Conservation (phyloP, 2,113 vertebrate species). For the Sitta europaea region DNA sequence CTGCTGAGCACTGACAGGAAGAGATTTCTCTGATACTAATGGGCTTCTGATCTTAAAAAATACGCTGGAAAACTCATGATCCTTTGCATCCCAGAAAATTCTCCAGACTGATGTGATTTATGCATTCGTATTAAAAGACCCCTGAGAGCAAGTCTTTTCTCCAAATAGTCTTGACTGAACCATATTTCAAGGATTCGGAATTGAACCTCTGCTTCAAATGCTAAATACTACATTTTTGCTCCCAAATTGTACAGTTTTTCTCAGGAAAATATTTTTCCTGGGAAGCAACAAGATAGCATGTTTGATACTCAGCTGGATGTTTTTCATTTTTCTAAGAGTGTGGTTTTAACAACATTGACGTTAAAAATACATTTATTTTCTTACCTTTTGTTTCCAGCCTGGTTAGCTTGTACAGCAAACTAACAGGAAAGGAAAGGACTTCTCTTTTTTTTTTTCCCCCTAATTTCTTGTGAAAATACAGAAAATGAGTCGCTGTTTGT, state of each 20-base stretch:
- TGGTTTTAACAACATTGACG: background rate
- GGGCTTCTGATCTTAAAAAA: background rate
- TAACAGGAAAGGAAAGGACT: background rate
- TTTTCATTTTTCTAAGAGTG: background rate
- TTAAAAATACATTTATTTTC: background rate
- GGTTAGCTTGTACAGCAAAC: background rate
- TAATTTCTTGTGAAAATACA: background rate
- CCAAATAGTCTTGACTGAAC: background rate
- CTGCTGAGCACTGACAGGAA: background rate
- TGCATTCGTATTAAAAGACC: background rate
- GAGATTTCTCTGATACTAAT: background rate
- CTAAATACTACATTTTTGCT: background rate
- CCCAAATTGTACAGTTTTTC: background rate
- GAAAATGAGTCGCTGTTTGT: background rate
- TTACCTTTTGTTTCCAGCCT: background rate
- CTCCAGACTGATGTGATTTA: background rate
- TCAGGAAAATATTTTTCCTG: background rate
- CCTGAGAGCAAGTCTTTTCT: background rate
- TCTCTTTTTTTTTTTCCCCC: accelerated
- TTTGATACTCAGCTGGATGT: background rate
- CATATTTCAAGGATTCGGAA: background rate
- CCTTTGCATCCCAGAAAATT: background rate
- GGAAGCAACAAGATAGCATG: background rate
- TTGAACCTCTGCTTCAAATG: background rate
- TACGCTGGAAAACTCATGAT: background rate